Base-by-base conservation (phyloP, 2,797 vertebrate genomes). In the Dendrocincla tyrannina region DNA sequence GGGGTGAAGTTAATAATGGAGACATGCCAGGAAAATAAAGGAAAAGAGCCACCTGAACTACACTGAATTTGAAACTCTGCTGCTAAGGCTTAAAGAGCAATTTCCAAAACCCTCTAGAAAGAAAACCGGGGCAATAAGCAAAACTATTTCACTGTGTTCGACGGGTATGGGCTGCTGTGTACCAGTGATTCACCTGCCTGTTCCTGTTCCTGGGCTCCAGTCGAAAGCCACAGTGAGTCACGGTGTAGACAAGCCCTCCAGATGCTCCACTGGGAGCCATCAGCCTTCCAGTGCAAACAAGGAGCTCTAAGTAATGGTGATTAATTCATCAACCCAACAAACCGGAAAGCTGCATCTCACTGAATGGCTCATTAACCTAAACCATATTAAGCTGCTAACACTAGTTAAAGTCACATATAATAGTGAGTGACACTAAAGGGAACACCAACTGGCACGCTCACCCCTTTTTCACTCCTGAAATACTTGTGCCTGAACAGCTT, bases 351-450 rank as follows among this genome's bases (percentile, higher is more conserved):
- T 88, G 85, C 25, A 60, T 89, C 53, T 92, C 68, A 52, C 87
- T 94, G 93, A 93, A 96, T 76, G 87, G 47, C 66, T 96, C 95
- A 84, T 97, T 96, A 95, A 91, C 58, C 87, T 78, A 62, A 87
- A 86, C 81, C 87, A 79, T 88, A 92, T 95, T 92, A 94, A 77
- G 89, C 87, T 91, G 91, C 92, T 96, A 63, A 41, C 67, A 63
- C 92, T 81, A 10, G 89, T 95, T 91, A 84, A 87, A 96, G 66
- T 91, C 91, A 81, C 81, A 81, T 58, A 47, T 83, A 37, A 81
- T 24, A 74, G 69, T 83, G 84, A 95, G 37, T 94, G 93, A 91
- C 84, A 92, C 73, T 86, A 84, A 77, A 92, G 93, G 60, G 73
- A 94, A 91, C 92, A 91, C 33, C 42, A 77, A 35, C 24, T 47